phyloP scores from a whole-genome alignment of 2,888 invertebrate genomes.

The Capitulum mitella region DNA sequence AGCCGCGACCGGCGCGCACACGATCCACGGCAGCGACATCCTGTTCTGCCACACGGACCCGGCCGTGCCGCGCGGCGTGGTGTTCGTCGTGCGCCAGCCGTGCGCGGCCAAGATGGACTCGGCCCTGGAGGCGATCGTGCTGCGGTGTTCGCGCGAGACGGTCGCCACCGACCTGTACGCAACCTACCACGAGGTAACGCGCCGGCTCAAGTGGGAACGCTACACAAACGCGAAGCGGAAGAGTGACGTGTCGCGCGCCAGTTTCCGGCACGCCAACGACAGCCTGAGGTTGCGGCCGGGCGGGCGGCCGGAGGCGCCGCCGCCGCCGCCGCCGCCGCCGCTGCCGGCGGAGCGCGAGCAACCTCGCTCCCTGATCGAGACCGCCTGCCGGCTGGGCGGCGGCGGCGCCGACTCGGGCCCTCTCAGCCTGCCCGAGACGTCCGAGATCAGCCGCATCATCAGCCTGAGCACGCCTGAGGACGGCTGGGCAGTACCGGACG shows the following conservation, averaged over 20 bases:
- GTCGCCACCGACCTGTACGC: constrained; percentile 39
- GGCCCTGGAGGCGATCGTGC: constrained; percentile 39
- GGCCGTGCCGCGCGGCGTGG: constrained; percentile 39
- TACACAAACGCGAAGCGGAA: constrained; percentile 36
- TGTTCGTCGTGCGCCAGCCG: constrained; percentile 40
- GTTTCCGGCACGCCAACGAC: not conserved
- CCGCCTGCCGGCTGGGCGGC: not conserved
- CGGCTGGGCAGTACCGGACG: not conserved
- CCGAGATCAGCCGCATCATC: constrained; percentile 3
- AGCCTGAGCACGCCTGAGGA: constrained; percentile 11
- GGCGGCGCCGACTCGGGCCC: not conserved
- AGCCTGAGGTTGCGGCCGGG: not conserved
- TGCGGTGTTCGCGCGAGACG: constrained; percentile 39
- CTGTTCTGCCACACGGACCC: constrained; percentile 42
- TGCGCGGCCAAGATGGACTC: constrained; percentile 25
- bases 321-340: not conserved
- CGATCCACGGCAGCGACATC: constrained; percentile 39
- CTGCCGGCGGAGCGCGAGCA: not conserved
- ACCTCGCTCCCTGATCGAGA: not conserved
- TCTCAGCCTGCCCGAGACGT: not conserved
- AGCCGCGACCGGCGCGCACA: not conserved
- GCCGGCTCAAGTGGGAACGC: constrained; percentile 38
- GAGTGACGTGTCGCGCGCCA: constrained; percentile 26
- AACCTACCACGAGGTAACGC: constrained; percentile 39
- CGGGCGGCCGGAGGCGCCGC: not conserved